Conservation (phyloP, 2,113 vertebrate species). For the Sigmodon hispidus region DNA sequence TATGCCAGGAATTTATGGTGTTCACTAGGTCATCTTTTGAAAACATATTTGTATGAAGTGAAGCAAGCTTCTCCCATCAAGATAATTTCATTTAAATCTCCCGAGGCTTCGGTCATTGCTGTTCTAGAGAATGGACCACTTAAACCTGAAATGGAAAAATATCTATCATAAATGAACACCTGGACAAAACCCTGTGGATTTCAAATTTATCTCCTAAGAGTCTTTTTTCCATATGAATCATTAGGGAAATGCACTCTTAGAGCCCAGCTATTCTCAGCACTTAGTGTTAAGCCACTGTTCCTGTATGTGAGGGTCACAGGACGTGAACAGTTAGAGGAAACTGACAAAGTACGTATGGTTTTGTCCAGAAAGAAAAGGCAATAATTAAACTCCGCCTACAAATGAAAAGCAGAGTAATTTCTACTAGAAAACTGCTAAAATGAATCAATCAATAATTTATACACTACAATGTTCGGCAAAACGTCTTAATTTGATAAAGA, state of each 20-base stretch:
- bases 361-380: neutral
- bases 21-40: neutral
- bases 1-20: neutral
- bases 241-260: neutral
- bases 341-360: neutral
- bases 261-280: rapidly evolving
- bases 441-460: conserved; percentile 57
- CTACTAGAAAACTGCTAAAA: conserved; percentile 48
- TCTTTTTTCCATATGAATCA: conserved; percentile 7
- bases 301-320: neutral
- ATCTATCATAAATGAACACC: neutral
- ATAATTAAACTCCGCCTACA: neutral
- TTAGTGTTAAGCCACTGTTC: neutral
- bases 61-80: neutral
- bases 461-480: conserved; percentile 39
- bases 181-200: neutral
- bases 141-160: conserved; percentile 14
- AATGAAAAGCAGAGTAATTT: conserved; percentile 11
- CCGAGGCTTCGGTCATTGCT: neutral
- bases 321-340: neutral
- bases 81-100: conserved; percentile 14
- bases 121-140: neutral
- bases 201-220: conserved; percentile 7
- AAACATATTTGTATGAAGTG: neutral
- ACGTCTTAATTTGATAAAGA: conserved; percentile 65